phyloP scores from a whole-genome alignment of 2,797 vertebrate genomes.

The Centroberyx gerrardi region DNA sequence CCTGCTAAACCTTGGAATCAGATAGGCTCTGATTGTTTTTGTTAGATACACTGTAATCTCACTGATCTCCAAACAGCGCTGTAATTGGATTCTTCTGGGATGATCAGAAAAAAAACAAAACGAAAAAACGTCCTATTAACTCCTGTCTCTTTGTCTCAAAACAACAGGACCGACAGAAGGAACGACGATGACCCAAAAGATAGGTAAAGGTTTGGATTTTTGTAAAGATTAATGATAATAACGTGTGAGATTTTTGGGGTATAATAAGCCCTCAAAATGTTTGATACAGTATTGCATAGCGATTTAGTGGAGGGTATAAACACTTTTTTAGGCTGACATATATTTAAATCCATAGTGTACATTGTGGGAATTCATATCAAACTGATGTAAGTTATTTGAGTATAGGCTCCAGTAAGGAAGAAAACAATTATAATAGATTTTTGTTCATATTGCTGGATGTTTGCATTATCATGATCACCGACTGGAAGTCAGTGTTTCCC shows the following conservation, averaged over 20 bases:
- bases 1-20: constrained; percentile 80
- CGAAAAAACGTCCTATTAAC: constrained; percentile 71
- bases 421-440: no score
- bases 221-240: constrained; percentile 32
- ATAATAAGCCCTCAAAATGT: constrained; percentile 43
- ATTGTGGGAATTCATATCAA: not conserved
- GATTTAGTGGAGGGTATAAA: no score
- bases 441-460: no score
- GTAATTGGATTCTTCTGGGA: constrained; percentile 87
- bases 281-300: not conserved
- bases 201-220: constrained; percentile 42
- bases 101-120: constrained; percentile 71
- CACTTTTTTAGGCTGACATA: not conserved
- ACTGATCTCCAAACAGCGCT: constrained; percentile 81
- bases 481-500: constrained; percentile 18
- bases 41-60: constrained; percentile 86
- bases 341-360: no score
- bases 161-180: constrained; percentile 45
- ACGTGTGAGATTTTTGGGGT: constrained; percentile 35
- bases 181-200: constrained; percentile 51
- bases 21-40: constrained; percentile 88
- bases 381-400: not conserved
- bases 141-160: constrained; percentile 70
- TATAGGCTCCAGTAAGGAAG: constrained; percentile 6
- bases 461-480: no score